Conservation (phyloP, 2,888 invertebrate species). For the Lasioglossum villosulum region DNA sequence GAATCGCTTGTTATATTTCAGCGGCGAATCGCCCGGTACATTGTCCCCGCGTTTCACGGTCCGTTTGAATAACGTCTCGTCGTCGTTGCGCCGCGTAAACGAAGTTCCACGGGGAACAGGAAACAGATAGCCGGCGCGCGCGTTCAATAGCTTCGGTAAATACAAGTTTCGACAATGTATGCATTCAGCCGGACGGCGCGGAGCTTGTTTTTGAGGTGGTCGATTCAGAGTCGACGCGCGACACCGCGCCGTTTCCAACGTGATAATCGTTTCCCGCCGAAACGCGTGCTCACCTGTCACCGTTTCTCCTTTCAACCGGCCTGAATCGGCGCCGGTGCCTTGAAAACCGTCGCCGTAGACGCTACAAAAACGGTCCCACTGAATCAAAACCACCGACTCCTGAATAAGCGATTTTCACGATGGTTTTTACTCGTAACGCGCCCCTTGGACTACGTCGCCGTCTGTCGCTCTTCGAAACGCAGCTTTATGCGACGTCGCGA, state of each 20-base stretch:
- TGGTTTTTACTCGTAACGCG: background rate
- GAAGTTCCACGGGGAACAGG: conserved; percentile 36
- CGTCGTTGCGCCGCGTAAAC: conserved; percentile 43
- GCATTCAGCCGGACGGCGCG: conserved; percentile 38
- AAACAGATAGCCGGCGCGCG: conserved; percentile 49
- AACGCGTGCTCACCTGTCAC: conserved; percentile 40
- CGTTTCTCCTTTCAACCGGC: conserved; percentile 24
- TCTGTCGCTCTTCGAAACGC: background rate
- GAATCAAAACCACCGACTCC: conserved; percentile 38
- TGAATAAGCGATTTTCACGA: conserved; percentile 20
- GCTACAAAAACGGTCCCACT: conserved; percentile 38
- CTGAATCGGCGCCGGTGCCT: conserved; percentile 43
- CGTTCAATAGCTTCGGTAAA: conserved; percentile 60
- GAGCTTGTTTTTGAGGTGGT: conserved; percentile 45
- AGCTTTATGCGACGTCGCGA: too few relatives aligned
- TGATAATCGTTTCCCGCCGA: conserved; percentile 60
- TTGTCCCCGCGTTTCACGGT: conserved; percentile 37
- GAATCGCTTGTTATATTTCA: background rate
- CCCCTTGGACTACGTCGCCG: background rate
- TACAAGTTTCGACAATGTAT: conserved; percentile 54
- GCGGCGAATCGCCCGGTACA: conserved; percentile 6
- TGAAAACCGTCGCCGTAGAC: conserved; percentile 40
- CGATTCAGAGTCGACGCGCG: conserved; percentile 45
- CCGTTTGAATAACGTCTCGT: conserved; percentile 33
- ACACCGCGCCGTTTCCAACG: conserved; percentile 32